Evolutionary conservation across 2,113 vertebrate genomes (phyloP).

Genomic region (Stigmatopora nigra): DNA sequence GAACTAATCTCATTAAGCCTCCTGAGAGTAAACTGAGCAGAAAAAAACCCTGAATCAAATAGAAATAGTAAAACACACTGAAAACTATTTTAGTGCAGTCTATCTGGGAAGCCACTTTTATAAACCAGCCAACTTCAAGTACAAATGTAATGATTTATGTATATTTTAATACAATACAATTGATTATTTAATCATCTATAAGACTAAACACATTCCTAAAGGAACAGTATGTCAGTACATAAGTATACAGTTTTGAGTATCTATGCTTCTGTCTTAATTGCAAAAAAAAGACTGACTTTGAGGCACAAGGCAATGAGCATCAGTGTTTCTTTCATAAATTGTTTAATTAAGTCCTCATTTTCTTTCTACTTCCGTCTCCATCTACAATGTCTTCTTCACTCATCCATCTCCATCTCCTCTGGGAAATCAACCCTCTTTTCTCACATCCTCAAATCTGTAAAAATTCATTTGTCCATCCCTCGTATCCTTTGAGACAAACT

Average conservation of each 20-base stretch:
- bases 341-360: slow-evolving; percentile 45
- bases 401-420: slow-evolving; percentile 28
- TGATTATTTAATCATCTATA: background rate
- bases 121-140: background rate
- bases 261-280: background rate
- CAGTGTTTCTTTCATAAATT: slow-evolving; percentile 23
- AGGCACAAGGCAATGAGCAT: slow-evolving; percentile 7
- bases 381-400: slow-evolving; percentile 33
- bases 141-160: background rate
- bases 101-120: background rate
- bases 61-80: background rate
- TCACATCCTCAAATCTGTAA: slow-evolving; percentile 19
- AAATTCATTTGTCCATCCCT: slow-evolving; percentile 25
- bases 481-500: slow-evolving; percentile 24
- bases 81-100: background rate
- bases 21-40: background rate
- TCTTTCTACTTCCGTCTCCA: slow-evolving; percentile 22
- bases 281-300: background rate
- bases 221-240: background rate
- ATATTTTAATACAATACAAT: background rate
- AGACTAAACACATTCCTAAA: background rate
- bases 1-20: background rate
- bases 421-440: slow-evolving; percentile 53
- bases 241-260: background rate
- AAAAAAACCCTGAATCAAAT: no score